These are phyloP conservation scores for Euwallacea similis DNA, from an alignment of 1,140 invertebrate genomes.

Conservation along the genomic window DNA sequence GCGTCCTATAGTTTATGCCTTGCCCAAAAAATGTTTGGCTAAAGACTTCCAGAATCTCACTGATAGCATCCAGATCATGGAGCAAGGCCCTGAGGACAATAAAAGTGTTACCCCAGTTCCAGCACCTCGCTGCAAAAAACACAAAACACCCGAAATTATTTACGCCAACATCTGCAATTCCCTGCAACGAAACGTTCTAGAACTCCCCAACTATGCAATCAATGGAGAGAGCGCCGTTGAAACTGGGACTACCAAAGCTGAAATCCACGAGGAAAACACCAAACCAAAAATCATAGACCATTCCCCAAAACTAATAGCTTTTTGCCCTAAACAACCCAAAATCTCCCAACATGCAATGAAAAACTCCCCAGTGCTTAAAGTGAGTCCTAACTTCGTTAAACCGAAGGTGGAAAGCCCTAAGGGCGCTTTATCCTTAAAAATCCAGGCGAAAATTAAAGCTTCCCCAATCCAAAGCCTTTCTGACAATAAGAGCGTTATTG, in stretches of 20 bases:
- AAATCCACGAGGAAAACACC: constrained; percentile 36
- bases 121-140: constrained; percentile 49
- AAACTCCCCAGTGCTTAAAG: constrained; percentile 45
- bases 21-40: constrained; percentile 44
- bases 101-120: constrained; percentile 42
- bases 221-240: constrained; percentile 36
- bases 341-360: constrained; percentile 42
- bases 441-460: constrained; percentile 49
- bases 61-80: constrained; percentile 50
- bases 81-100: constrained; percentile 43
- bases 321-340: constrained; percentile 36
- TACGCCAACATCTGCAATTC: constrained; percentile 46
- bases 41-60: constrained; percentile 45
- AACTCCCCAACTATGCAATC: constrained; percentile 36
- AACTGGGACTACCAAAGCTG: constrained; percentile 41
- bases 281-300: constrained; percentile 20
- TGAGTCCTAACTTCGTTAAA: constrained; percentile 47
- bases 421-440: constrained; percentile 50
- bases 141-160: constrained; percentile 44
- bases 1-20: constrained; percentile 48
- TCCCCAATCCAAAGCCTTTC: constrained; percentile 38
- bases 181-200: constrained; percentile 17
- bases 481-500: constrained; percentile 22
- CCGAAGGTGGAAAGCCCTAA: constrained; percentile 49
- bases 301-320: constrained; percentile 38